Evolutionary conservation across 2,797 vertebrate species (phyloP).

Genomic region (Enteromius unitaeniatus): DNA sequence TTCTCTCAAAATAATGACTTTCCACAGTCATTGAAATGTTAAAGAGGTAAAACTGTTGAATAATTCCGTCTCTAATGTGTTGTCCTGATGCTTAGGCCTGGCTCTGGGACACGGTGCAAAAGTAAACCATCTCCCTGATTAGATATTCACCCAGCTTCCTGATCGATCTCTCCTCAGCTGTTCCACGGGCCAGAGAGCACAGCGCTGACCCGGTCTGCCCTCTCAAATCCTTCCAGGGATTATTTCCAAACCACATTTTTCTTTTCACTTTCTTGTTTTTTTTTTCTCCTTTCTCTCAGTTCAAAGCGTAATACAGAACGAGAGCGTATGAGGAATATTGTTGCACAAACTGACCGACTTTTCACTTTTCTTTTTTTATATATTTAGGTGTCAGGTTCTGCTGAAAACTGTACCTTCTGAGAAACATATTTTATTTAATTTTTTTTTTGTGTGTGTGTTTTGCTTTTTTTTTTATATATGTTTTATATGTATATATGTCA

Average conservation of each 20-base stretch:
- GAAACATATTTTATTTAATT: too few relatives aligned
- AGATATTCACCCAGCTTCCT: slow-evolving; percentile 86
- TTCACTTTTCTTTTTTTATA: neutral
- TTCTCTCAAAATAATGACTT: slow-evolving; percentile 27
- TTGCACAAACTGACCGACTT: neutral
- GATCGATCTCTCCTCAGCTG: slow-evolving; percentile 88
- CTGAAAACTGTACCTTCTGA: slow-evolving; percentile 8
- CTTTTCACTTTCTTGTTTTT: slow-evolving; percentile 1
- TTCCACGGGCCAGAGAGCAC: slow-evolving; percentile 43
- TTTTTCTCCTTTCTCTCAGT: neutral
- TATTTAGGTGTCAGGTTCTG: neutral
- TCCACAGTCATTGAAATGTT: slow-evolving; percentile 51
- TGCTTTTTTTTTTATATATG: too few relatives aligned
- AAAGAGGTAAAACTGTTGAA: slow-evolving; percentile 52
- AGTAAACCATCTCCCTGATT: slow-evolving; percentile 76
- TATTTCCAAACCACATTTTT: slow-evolving; percentile 59
- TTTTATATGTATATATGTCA: neutral
- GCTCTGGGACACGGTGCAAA: slow-evolving; percentile 62
- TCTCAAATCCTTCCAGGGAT: slow-evolving; percentile 63
- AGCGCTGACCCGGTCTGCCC: slow-evolving; percentile 43
- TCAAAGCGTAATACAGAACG: slow-evolving; percentile 38
- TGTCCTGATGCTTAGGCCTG: slow-evolving; percentile 55
- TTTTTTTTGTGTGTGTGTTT: too few relatives aligned
- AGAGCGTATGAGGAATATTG: slow-evolving; percentile 41
- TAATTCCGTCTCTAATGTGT: slow-evolving; percentile 34